Evolutionary conservation across 2,113 vertebrate genomes (phyloP).

Genomic region (Gracilinanus agilis): DNA sequence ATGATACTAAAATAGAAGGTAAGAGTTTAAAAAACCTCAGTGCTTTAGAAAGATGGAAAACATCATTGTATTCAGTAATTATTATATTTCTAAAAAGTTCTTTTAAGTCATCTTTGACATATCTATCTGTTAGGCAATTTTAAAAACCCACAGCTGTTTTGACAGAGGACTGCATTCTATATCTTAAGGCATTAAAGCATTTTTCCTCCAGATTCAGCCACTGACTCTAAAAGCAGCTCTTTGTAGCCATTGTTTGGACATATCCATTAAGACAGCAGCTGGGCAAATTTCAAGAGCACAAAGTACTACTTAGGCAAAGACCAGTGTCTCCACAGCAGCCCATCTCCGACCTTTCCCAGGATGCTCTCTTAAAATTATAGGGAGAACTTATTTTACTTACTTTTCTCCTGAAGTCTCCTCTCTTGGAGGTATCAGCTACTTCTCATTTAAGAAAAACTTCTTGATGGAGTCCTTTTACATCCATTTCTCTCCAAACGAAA

Average conservation of each 20-base stretch:
- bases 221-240: not conserved
- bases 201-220: not conserved
- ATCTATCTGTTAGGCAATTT: not conserved
- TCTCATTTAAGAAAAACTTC: not conserved
- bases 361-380: rapidly evolving
- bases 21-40: too few species aligned
- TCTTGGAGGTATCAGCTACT: not conserved
- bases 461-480: not conserved
- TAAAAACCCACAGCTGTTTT: not conserved
- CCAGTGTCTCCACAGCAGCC: not conserved
- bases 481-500: not conserved
- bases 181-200: not conserved
- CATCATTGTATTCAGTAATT: not conserved
- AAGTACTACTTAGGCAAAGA: not conserved
- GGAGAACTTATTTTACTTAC: slow-evolving; percentile 38
- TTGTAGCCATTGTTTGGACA: not conserved
- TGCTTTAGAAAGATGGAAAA: not conserved
- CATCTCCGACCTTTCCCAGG: not conserved
- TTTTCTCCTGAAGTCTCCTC: not conserved
- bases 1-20: too few species aligned
- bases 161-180: not conserved
- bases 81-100: not conserved
- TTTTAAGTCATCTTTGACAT: not conserved
- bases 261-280: not conserved
- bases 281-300: not conserved